A percentile compares a stretch with the other conserved stretches of the same genome.
These are phyloP conservation scores for Ptychoptera albimana DNA, from an alignment of 2,888 invertebrate genomes.

Conservation along the genomic window DNA sequence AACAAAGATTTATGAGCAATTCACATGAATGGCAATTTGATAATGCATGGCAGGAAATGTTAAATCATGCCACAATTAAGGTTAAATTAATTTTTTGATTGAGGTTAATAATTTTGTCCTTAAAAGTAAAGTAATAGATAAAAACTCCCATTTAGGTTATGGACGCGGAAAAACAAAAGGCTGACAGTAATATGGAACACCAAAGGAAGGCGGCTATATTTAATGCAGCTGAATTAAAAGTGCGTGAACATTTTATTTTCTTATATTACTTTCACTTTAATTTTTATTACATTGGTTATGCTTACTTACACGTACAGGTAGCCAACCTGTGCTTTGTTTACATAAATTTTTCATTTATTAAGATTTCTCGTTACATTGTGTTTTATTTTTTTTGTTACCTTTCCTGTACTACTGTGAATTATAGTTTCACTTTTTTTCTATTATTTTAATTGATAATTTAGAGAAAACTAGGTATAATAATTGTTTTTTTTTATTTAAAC, in stretches of 20 bases:
- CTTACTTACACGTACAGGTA: background rate
- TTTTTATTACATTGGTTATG: background rate
- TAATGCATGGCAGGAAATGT: slow-evolving; percentile 93
- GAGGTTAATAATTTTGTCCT: too few relatives aligned
- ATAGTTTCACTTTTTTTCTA: background rate
- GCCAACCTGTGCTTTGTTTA: too few relatives aligned
- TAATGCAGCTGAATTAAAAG: slow-evolving; percentile 64
- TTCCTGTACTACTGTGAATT: too few relatives aligned
- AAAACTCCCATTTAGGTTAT: too few relatives aligned
- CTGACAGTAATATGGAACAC: slow-evolving; percentile 78
- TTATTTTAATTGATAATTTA: background rate
- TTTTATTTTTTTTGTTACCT: too few relatives aligned
- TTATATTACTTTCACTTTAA: background rate
- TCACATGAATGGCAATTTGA: slow-evolving; percentile 57
- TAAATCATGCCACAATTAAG: slow-evolving; percentile 90
- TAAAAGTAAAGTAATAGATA: too few relatives aligned
- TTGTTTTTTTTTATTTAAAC: background rate
- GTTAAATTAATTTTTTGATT: slow-evolving; percentile 27
- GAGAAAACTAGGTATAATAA: background rate
- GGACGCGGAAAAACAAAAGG: slow-evolving; percentile 84
- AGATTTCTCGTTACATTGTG: too few relatives aligned
- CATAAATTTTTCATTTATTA: too few relatives aligned
- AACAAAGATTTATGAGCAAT: slow-evolving; percentile 45
- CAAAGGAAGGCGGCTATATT: slow-evolving; percentile 65
- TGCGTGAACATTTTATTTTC: slow-evolving; percentile 18